These are phyloP conservation scores for Steinernema feltiae DNA, from an alignment of 1,140 invertebrate genomes.

Conservation along the genomic window DNA sequence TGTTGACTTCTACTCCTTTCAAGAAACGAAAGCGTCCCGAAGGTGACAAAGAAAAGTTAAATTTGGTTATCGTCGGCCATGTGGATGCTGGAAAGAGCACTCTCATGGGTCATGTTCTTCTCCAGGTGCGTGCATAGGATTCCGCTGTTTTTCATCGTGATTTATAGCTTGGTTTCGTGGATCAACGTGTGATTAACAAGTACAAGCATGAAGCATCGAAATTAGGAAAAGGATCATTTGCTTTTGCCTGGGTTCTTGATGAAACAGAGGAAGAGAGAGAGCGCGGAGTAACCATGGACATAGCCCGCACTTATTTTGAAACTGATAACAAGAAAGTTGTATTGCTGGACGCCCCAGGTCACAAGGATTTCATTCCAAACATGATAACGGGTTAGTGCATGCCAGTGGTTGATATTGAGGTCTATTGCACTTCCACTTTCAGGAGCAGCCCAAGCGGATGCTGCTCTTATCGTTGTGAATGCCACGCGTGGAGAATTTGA, in stretches of 20 bases:
- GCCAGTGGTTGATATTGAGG: not conserved
- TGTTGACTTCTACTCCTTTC: constrained; percentile 29
- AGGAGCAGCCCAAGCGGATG: constrained; percentile 92
- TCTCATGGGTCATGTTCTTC: constrained; percentile 87
- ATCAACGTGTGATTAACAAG: constrained; percentile 84
- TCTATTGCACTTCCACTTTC: constrained; percentile 22
- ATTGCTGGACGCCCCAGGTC: constrained; percentile 90
- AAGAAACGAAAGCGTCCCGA: constrained; percentile 20
- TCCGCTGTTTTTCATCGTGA: not conserved
- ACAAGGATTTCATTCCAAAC: constrained; percentile 93
- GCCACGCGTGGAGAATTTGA: constrained; percentile 91
- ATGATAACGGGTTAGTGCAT: constrained; percentile 75
- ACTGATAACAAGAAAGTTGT: constrained; percentile 77
- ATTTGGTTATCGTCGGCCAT: constrained; percentile 68
- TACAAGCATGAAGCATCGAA: constrained; percentile 97
- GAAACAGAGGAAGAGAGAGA: constrained; percentile 91
- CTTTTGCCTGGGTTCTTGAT: constrained; percentile 98
- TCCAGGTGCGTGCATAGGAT: constrained; percentile 61
- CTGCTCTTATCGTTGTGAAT: constrained; percentile 89
- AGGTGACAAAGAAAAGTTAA: constrained; percentile 40
- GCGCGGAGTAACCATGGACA: constrained; percentile 90
- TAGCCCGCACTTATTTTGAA: constrained; percentile 86
- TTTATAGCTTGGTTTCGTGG: constrained; percentile 73
- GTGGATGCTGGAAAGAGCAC: constrained; percentile 99
- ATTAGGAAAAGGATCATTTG: constrained; percentile 92